Evolutionary conservation across 2,888 invertebrate genomes (phyloP).

Genomic region (Clostera curtula): DNA sequence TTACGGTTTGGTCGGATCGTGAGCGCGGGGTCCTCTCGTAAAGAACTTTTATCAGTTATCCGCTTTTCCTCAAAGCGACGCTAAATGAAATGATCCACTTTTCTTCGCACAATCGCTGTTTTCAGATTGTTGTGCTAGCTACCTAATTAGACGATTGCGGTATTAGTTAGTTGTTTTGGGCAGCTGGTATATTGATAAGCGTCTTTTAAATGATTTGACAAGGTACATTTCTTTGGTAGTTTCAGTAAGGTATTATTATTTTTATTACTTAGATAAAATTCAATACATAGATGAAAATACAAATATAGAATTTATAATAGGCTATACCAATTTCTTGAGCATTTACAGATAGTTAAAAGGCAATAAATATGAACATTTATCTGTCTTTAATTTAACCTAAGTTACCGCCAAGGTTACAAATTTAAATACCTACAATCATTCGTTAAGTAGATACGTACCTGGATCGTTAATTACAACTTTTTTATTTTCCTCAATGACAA

Average conservation of each 20-base stretch:
- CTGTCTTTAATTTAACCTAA: constrained; percentile 1
- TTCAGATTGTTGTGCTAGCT: no score
- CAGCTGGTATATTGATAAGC: no score
- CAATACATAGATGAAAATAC: not conserved
- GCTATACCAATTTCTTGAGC: no score
- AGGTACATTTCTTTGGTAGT: no score
- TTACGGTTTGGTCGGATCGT: constrained; percentile 2
- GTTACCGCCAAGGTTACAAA: constrained; percentile 13
- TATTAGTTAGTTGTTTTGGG: no score
- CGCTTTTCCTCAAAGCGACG: constrained; percentile 14
- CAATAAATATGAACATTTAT: not conserved
- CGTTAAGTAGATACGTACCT: constrained; percentile 68
- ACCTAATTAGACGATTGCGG: no score
- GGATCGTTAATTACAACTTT: constrained; percentile 74
- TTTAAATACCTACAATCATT: constrained; percentile 52
- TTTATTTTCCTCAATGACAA: constrained; percentile 75
- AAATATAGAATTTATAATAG: no score
- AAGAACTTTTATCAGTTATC: constrained; percentile 21
- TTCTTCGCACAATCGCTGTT: not conserved
- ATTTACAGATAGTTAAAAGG: no score
- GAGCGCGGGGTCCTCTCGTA: constrained; percentile 8
- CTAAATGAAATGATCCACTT: constrained; percentile 20
- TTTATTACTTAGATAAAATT: no score
- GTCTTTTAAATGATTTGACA: no score
- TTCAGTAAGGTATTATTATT: no score